Conservation (phyloP, 2,888 invertebrate species). For the Gymnosoma rotundatum region DNA sequence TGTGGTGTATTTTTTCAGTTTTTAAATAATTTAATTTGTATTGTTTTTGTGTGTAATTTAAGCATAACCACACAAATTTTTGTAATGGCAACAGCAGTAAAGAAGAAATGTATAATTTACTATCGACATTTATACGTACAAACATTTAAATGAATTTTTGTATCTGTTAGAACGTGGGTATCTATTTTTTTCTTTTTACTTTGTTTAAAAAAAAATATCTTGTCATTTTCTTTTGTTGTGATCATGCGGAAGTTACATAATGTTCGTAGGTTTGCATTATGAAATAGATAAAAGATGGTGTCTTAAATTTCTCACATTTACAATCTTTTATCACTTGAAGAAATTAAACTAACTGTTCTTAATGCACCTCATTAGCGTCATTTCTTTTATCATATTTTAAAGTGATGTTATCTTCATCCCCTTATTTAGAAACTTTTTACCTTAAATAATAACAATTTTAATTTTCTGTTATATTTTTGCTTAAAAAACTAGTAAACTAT, state of each 20-base stretch:
- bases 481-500: background rate
- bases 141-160: conserved; percentile 12
- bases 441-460: background rate
- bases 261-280: conserved; percentile 21
- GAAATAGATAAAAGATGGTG: background rate
- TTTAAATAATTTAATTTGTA: background rate
- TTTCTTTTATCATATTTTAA: background rate
- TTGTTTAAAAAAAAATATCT: conserved; percentile 28
- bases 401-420: background rate
- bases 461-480: background rate
- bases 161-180: conserved; percentile 69
- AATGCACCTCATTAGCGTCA: background rate
- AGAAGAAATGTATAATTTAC: conserved; percentile 32
- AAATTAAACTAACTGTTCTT: background rate
- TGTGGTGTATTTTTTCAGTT: background rate
- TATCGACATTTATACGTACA: conserved; percentile 28
- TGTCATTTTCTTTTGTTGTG: conserved; percentile 39
- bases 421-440: background rate
- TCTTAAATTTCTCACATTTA: conserved; percentile 26
- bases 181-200: conserved; percentile 18
- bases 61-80: background rate
- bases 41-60: conserved; percentile 13
- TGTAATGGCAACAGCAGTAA: background rate
- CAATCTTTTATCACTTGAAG: background rate
- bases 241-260: conserved; percentile 67